Conservation (phyloP, 2,113 vertebrate species). For the Carassius auratus region DNA sequence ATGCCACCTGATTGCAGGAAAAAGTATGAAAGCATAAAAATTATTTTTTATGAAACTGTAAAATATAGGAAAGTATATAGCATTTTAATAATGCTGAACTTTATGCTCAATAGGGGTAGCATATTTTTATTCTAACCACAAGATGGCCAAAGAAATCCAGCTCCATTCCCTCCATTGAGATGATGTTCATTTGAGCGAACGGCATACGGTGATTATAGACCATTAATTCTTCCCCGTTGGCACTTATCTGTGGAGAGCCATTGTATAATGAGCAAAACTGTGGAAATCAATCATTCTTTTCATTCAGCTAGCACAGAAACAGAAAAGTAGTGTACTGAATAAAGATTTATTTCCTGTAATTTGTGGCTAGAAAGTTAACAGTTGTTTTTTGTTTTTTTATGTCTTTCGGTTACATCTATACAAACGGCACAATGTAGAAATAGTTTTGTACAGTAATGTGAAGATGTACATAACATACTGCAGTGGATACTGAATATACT, state of each 20-base stretch:
- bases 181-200: constrained; percentile 55
- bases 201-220: constrained; percentile 68
- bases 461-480: no score
- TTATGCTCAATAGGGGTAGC: not conserved
- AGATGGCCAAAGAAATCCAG: constrained; percentile 58
- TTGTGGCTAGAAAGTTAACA: no score
- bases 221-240: constrained; percentile 63
- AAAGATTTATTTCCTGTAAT: no score
- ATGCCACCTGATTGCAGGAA: constrained; percentile 56
- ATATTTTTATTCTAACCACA: not conserved
- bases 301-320: no score
- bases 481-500: no score
- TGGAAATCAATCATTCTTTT: not conserved
- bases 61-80: not conserved
- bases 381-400: no score
- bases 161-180: constrained; percentile 49
- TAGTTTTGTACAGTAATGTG: no score
- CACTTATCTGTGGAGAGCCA: constrained; percentile 61
- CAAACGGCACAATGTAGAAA: no score
- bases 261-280: not conserved
- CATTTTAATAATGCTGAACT: no score
- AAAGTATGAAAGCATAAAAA: not conserved
- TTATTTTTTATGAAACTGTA: not conserved
- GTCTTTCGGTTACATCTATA: no score
- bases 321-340: no score